phyloP scores from a whole-genome alignment of 2,113 vertebrate species.

The Daboia siamensis region DNA sequence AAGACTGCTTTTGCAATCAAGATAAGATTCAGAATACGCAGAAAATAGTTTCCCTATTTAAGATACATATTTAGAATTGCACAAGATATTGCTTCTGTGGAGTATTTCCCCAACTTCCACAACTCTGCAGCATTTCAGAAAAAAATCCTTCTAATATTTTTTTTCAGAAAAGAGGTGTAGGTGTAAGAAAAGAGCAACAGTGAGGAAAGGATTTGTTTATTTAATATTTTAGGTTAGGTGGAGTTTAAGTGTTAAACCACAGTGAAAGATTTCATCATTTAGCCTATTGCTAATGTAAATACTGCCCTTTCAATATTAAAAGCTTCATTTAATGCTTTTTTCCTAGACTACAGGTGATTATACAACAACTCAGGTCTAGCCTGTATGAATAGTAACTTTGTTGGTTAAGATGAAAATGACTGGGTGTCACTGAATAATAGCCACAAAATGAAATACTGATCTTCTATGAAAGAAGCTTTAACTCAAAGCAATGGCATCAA shows the following conservation, averaged over 20 bases:
- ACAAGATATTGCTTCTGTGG: neutral
- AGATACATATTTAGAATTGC: neutral
- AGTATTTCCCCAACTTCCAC: neutral
- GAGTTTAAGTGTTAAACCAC: neutral
- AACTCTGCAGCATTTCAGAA: neutral
- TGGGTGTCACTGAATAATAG: neutral
- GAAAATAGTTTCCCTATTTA: neutral
- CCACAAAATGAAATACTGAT: neutral
- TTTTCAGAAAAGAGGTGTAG: neutral
- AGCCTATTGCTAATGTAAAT: conserved; percentile 12
- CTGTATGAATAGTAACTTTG: neutral
- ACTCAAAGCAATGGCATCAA: neutral
- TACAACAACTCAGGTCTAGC: neutral
- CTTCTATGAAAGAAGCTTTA: neutral
- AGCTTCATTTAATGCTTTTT: neutral
- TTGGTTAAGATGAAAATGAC: too few relatives aligned
- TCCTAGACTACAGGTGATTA: neutral
- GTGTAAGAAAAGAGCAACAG: neutral
- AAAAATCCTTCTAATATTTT: neutral
- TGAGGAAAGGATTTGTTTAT: neutral
- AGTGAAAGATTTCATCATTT: conserved; percentile 7
- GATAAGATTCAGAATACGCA: neutral
- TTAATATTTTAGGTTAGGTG: neutral
- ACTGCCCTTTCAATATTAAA: neutral
- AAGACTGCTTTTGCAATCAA: neutral